Evolutionary conservation across 2,113 vertebrate species (phyloP), one percentile per base, ranked within the genome.

Genomic region (Oryzias javanicus): DNA sequence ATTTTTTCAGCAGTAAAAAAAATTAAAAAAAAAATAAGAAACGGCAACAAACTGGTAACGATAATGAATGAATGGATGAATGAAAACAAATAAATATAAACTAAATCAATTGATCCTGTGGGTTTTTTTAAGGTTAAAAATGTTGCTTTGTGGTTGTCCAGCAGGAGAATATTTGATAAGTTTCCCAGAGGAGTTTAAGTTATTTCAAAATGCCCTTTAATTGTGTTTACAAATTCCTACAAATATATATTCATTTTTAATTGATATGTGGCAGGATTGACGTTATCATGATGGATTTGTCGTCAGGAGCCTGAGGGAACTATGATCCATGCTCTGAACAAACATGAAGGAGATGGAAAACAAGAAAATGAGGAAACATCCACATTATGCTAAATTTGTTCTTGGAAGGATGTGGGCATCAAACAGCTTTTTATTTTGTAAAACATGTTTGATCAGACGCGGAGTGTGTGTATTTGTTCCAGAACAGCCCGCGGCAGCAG

Each of bases 341-440:
- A 61, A 65, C 60, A 52, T 64, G 47, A 29, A 69, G 48, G 42
- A 27, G 19, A 14, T 1, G 59, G 13, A 40, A 29, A 4, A 62
- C 0, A 50, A 6, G 40, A 14, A 25, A 53, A 18, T 12, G n/a
- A 15, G 17, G 53, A 59, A 50, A 25, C 2, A 49, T 18, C 5
- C 6, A 10, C 3, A 54, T 63, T 66, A 56, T 48, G 42, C 40
- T 14, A 42, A 61, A 67, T 60, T 59, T 44, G 57, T 62, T 49
- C 40, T 0, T 41, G 3, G 25, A 46, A 61, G 56, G 29, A 3
- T 44, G 41, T 42, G n/a, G 27, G 29, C 42, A 42, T 65, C 60
- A 69, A 72, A 67, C 40, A 4, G 13, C 16, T 50, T 67, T 63
- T 59, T 53, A 42, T 74, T 60, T 63, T 47, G 40, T n/a, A 20